Evolutionary conservation across 37 sponge, comb jelly and placozoan species (phyloP).

Genomic region (Oopsacas minuta): DNA sequence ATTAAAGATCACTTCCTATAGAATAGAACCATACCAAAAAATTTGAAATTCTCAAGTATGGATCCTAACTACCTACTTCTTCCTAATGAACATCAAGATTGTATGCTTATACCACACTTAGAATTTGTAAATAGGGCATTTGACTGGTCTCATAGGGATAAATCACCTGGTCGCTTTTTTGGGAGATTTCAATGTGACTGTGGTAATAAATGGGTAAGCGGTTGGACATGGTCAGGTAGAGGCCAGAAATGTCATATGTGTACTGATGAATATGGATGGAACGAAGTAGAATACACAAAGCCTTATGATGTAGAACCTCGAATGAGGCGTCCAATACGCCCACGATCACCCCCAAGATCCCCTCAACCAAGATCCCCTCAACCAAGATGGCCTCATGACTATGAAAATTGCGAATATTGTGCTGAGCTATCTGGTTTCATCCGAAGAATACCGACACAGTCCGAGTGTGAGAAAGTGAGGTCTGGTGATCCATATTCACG

Average conservation of each 20-base stretch:
- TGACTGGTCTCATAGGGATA: neutral
- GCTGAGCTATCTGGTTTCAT: neutral
- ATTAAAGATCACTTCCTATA: no score
- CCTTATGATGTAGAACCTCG: neutral
- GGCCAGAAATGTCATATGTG: neutral
- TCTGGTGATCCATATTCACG: neutral
- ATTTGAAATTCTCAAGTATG: no score
- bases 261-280: neutral
- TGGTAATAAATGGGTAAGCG: neutral
- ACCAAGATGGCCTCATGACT: neutral
- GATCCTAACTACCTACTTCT: no score
- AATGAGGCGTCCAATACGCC: no score
- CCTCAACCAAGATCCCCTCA: neutral
- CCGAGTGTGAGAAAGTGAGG: neutral
- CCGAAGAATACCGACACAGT: neutral
- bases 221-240: neutral
- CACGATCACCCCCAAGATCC: no score
- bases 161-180: neutral
- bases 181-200: neutral
- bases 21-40: no score
- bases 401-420: constrained; percentile 2
- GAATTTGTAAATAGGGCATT: neutral
- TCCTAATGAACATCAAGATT: neutral
- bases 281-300: neutral
- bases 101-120: neutral